These are phyloP conservation scores for Cataglyphis hispanica DNA, from an alignment of 1,140 invertebrate genomes.

Conservation along the genomic window DNA sequence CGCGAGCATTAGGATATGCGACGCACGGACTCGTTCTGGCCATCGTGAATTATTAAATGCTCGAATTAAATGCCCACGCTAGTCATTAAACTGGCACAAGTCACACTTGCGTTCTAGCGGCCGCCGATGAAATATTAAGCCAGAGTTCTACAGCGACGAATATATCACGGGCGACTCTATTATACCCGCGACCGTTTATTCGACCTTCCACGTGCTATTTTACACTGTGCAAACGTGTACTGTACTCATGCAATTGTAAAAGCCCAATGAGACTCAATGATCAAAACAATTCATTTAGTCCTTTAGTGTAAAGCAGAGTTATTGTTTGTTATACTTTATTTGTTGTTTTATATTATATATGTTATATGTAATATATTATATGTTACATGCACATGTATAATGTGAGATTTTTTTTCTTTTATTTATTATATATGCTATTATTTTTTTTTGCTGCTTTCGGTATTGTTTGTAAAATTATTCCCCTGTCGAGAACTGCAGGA, in stretches of 20 bases:
- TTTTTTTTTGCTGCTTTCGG: background rate
- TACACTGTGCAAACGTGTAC: constrained; percentile 44
- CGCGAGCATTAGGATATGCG: constrained; percentile 59
- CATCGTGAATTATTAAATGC: constrained; percentile 73
- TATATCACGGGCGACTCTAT: constrained; percentile 63
- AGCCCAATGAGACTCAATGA: background rate
- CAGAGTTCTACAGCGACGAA: constrained; percentile 58
- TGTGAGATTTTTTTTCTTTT: too few relatives aligned
- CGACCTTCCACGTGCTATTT: constrained; percentile 3
- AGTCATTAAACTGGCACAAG: constrained; percentile 67
- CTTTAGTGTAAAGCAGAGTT: too few relatives aligned
- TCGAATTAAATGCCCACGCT: constrained; percentile 70
- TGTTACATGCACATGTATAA: too few relatives aligned
- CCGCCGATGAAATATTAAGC: constrained; percentile 71
- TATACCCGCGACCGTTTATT: constrained; percentile 39
- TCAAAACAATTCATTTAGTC: background rate
- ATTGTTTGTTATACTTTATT: too few relatives aligned
- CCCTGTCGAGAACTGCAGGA: background rate
- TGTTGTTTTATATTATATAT: too few relatives aligned
- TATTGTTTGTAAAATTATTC: constrained; percentile 37
- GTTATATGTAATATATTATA: too few relatives aligned
- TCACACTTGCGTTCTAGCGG: constrained; percentile 51
- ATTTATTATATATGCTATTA: too few relatives aligned
- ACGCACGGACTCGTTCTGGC: constrained; percentile 12
- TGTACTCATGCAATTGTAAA: background rate